phyloP scores from a whole-genome alignment of 1,140 invertebrate genomes.

The Atta texana region DNA sequence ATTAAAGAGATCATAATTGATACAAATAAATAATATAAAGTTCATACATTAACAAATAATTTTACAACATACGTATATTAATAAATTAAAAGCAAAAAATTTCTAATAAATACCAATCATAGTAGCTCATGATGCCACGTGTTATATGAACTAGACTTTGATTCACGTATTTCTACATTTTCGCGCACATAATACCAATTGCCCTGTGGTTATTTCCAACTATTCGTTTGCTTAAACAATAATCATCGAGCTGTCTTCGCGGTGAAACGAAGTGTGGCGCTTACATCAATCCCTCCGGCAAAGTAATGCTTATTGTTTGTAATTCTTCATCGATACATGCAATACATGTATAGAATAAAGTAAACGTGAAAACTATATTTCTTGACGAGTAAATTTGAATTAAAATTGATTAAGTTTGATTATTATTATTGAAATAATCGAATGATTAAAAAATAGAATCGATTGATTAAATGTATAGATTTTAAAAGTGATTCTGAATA shows the following conservation, averaged over 20 bases:
- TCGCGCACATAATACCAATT: slow-evolving; percentile 35
- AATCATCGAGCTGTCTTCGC: slow-evolving; percentile 44
- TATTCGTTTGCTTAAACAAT: slow-evolving; percentile 63
- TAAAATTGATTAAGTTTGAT: not conserved
- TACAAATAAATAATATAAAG: not conserved
- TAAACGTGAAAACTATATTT: not conserved
- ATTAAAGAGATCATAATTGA: not conserved
- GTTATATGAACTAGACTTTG: slow-evolving; percentile 23
- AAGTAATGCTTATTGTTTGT: slow-evolving; percentile 24
- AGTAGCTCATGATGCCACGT: not conserved
- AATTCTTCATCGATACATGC: slow-evolving; percentile 16
- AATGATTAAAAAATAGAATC: not conserved
- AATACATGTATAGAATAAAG: not conserved
- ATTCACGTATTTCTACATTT: not conserved
- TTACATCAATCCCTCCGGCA: slow-evolving; percentile 1
- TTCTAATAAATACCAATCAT: not conserved
- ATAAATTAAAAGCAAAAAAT: not conserved
- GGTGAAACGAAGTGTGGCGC: slow-evolving; percentile 4
- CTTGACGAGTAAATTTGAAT: not conserved
- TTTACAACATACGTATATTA: not conserved
- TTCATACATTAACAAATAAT: not conserved
- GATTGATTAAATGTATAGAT: not conserved
- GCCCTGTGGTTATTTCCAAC: slow-evolving; percentile 68
- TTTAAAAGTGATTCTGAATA: not conserved
- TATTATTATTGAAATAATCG: not conserved